phyloP scores from a whole-genome alignment of 2,888 invertebrate species.

The Punctoribates punctum region DNA sequence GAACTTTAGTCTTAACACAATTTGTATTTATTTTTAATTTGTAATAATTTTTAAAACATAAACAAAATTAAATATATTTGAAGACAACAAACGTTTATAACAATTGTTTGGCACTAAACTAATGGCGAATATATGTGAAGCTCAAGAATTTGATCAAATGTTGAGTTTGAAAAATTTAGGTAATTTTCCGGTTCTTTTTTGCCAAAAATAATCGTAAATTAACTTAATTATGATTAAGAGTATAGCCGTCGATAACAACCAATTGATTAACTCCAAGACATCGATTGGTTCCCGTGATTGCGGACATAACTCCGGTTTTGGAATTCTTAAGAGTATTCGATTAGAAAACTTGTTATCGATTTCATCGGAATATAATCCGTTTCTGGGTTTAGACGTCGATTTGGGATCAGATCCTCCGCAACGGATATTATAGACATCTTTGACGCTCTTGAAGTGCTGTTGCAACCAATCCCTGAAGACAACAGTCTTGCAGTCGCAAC shows the following conservation, averaged over 20 bases:
- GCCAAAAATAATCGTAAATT: conserved; percentile 47
- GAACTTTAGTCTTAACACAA: conserved; percentile 21
- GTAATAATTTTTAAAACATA: conserved; percentile 18
- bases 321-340: conserved; percentile 45
- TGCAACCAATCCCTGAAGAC: conserved; percentile 47
- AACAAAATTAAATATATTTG: neutral
- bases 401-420: conserved; percentile 42
- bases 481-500: conserved; percentile 49
- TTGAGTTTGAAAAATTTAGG: conserved; percentile 48
- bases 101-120: neutral
- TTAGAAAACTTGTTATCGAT: conserved; percentile 33
- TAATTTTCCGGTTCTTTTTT: conserved; percentile 48
- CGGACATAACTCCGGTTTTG: conserved; percentile 48
- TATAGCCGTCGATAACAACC: conserved; percentile 45
- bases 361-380: conserved; percentile 20
- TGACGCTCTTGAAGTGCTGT: conserved; percentile 45
- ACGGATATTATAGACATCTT: conserved; percentile 46
- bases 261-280: conserved; percentile 47
- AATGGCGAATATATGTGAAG: neutral
- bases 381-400: neutral
- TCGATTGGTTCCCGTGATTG: conserved; percentile 45
- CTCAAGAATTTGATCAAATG: neutral
- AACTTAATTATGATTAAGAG: conserved; percentile 46
- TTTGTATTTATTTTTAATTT: conserved; percentile 13
- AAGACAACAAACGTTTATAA: neutral